Evolutionary conservation across 1,140 invertebrate species (phyloP).

Genomic region (Drosophila virilis): DNA sequence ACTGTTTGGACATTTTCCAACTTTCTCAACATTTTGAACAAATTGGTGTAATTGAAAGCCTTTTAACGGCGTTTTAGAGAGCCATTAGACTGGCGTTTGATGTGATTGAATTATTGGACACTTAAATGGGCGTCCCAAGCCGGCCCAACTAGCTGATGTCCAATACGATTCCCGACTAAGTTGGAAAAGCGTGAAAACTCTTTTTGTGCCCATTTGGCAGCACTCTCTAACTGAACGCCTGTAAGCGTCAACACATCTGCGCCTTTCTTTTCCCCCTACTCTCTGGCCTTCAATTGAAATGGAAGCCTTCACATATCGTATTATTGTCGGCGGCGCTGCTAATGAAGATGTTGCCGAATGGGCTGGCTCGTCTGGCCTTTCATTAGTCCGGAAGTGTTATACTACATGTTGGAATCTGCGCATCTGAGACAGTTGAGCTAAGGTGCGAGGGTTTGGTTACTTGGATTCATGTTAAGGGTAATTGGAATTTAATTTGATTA

Average conservation of each 20-base stretch:
- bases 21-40: constrained; percentile 42
- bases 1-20: constrained; percentile 7
- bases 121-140: constrained; percentile 74
- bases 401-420: constrained; percentile 51
- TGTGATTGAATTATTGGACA: constrained; percentile 82
- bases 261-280: constrained; percentile 13
- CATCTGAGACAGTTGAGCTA: constrained; percentile 37
- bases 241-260: constrained; percentile 46
- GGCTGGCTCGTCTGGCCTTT: constrained; percentile 48
- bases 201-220: constrained; percentile 51
- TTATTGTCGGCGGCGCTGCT: constrained; percentile 43
- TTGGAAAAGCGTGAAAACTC: constrained; percentile 42
- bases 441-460: not conserved
- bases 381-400: constrained; percentile 79
- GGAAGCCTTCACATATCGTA: constrained; percentile 57
- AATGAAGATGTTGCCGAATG: constrained; percentile 72
- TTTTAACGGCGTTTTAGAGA: constrained; percentile 73
- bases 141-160: constrained; percentile 30
- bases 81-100: constrained; percentile 75
- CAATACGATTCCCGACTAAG: constrained; percentile 1
- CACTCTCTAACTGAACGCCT: constrained; percentile 28
- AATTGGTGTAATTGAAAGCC: constrained; percentile 76
- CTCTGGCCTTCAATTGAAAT: constrained; percentile 22
- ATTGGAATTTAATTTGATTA: constrained; percentile 46
- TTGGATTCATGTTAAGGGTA: constrained; percentile 29